Percentiles rank a stretch among this genome's conserved stretches.
Conservation (phyloP, 2,888 invertebrate genomes). For the Osedax frankpressi region DNA sequence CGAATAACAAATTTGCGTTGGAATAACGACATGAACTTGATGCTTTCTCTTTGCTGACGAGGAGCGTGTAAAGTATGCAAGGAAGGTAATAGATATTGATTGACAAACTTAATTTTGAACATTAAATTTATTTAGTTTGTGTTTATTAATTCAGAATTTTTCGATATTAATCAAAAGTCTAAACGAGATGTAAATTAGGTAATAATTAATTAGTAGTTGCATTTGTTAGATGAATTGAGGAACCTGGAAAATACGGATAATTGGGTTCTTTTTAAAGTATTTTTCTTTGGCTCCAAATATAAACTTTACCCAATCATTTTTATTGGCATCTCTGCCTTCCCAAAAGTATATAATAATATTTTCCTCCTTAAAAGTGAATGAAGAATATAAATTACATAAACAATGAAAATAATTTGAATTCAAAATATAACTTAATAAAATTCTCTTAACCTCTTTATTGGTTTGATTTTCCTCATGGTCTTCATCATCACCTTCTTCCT, state of each 20-base stretch:
- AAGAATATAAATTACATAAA: no score
- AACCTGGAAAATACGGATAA: slow-evolving; percentile 77
- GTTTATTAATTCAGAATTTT: no score
- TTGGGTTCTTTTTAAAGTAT: slow-evolving; percentile 79
- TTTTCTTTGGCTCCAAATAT: slow-evolving; percentile 71
- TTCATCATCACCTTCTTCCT: slow-evolving; percentile 54
- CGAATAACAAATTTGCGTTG: slow-evolving; percentile 83
- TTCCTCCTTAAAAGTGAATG: no score
- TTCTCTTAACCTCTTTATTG: slow-evolving; percentile 56
- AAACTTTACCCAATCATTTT: slow-evolving; percentile 99
- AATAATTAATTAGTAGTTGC: slow-evolving; percentile 5
- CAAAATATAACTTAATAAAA: no score
- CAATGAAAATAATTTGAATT: no score
- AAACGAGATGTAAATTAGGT: no score
- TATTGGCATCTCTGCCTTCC: slow-evolving; percentile 88
- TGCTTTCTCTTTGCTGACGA: slow-evolving; percentile 76
- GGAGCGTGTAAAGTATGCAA: no score
- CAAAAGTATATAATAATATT: slow-evolving; percentile 99
- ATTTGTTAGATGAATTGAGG: neutral
- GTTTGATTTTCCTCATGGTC: slow-evolving; percentile 47
- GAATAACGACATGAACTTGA: slow-evolving; percentile 92
- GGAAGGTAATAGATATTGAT: no score
- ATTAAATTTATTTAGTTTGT: no score
- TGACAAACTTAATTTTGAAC: no score
- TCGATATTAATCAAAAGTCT: no score